Conservation (phyloP, 2,113 vertebrate species). For the Grallaria varia region DNA sequence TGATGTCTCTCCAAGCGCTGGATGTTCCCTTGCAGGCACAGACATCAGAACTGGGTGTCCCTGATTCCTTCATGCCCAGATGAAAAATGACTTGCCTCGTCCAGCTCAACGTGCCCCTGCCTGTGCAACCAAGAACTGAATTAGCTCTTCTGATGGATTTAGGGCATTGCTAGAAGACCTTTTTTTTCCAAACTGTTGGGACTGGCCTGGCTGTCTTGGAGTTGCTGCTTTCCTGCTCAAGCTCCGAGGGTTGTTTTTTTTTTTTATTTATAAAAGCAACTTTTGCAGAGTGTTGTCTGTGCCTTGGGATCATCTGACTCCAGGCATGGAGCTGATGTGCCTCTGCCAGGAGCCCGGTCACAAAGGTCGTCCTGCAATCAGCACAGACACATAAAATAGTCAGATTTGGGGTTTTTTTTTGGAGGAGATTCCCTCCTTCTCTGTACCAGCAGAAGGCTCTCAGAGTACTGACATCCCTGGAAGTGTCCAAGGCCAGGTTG, state of each 20-base stretch:
- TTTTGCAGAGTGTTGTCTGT: background rate
- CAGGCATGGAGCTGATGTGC: background rate
- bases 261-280: background rate
- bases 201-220: rapidly evolving
- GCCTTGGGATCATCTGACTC: background rate
- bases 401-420: background rate
- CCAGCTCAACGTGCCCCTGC: background rate
- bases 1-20: background rate
- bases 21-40: background rate
- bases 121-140: background rate
- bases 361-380: background rate
- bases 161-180: background rate
- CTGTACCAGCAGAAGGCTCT: background rate
- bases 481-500: background rate
- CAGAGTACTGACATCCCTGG: background rate
- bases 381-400: background rate
- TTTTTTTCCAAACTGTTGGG: background rate
- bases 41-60: background rate
- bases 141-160: background rate
- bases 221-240: background rate
- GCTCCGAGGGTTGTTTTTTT: background rate
- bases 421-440: background rate
- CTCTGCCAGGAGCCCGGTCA: background rate
- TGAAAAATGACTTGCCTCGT: background rate
- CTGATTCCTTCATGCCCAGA: background rate